Evolutionary conservation across 1,140 invertebrate species (phyloP).

Genomic region (Macrotrachela quadricornifera): DNA sequence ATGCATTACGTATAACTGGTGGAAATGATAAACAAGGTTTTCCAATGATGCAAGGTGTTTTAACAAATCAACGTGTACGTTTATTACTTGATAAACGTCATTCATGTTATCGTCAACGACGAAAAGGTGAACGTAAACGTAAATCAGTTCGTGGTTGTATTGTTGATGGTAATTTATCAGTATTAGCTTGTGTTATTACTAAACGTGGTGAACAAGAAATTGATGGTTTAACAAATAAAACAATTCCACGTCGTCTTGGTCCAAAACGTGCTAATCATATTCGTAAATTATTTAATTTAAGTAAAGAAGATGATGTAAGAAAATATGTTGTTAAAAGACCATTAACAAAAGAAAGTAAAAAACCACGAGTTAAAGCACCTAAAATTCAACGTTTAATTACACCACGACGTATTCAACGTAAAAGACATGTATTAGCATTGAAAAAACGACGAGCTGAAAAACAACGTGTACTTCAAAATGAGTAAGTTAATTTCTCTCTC

Average conservation of each 20-base stretch:
- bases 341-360: slow-evolving; percentile 61
- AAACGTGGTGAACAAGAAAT: slow-evolving; percentile 87
- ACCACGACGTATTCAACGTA: slow-evolving; percentile 70
- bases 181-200: slow-evolving; percentile 71
- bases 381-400: slow-evolving; percentile 97
- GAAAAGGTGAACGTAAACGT: slow-evolving; percentile 82
- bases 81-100: slow-evolving; percentile 82
- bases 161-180: slow-evolving; percentile 80
- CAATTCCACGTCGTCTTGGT: slow-evolving; percentile 76
- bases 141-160: slow-evolving; percentile 98
- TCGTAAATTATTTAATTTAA: slow-evolving; percentile 84
- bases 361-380: slow-evolving; percentile 50
- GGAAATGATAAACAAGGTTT: slow-evolving; percentile 99
- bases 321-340: slow-evolving; percentile 84
- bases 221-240: slow-evolving; percentile 79
- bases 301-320: slow-evolving; percentile 88
- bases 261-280: slow-evolving; percentile 95
- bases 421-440: slow-evolving; percentile 66
- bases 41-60: slow-evolving; percentile 97
- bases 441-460: slow-evolving; percentile 59
- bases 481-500: slow-evolving; percentile 39
- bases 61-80: slow-evolving; percentile 84
- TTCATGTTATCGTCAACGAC: slow-evolving; percentile 83
- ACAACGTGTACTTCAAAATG: slow-evolving; percentile 50
- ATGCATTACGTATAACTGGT: slow-evolving; percentile 75